Evolutionary conservation across 2,113 vertebrate genomes (phyloP), one percentile per base, ranked within the genome.

Genomic region (Nannospalax galili): DNA sequence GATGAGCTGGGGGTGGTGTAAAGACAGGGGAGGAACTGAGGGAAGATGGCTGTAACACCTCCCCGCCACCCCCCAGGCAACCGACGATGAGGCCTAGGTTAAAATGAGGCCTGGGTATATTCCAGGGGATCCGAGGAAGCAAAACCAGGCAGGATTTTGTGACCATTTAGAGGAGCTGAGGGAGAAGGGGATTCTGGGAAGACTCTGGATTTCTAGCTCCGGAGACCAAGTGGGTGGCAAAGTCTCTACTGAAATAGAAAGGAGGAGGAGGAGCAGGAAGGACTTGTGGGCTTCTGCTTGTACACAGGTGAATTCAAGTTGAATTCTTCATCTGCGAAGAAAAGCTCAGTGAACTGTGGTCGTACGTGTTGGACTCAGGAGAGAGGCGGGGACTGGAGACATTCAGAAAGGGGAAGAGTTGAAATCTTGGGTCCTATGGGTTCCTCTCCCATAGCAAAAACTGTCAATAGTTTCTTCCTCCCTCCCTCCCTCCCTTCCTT

Each of bases 181-280:
- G 64, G 37, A 91, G 94, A 40, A 78, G 64, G 32, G 89, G n/a
- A 67, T 88, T 92, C 88, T 84, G 91, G 97, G 73, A 93, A 37
- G 94, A 65, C 64, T 70, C 79, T 1, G 64, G 96, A 62, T 92
- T 91, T 93, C 45, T 92, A 92, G 85, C 96, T 85, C 62, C 75
- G 94, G 79, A 95, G 94, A 77, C 84, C 19, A 84, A 94, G 94
- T 93, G 75, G 95, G 97, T 65, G 91, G 87, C 35, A 60, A 80
- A 7, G 40, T 14, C 80, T 86, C 40, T 15, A 70, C 91, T 72
- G 56, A 96, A 96, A 95, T 84, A 95, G 96, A 90, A 93, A 87
- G n/a, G 67, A 92, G 89, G 35, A 88, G 80, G 80, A 20, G 88
- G 81, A 60, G 52, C 88, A 77, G 82, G 77, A 60, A 69, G 64